Evolutionary conservation across 2,113 vertebrate species (phyloP).

Genomic region (Neodontobutis hainanensis): DNA sequence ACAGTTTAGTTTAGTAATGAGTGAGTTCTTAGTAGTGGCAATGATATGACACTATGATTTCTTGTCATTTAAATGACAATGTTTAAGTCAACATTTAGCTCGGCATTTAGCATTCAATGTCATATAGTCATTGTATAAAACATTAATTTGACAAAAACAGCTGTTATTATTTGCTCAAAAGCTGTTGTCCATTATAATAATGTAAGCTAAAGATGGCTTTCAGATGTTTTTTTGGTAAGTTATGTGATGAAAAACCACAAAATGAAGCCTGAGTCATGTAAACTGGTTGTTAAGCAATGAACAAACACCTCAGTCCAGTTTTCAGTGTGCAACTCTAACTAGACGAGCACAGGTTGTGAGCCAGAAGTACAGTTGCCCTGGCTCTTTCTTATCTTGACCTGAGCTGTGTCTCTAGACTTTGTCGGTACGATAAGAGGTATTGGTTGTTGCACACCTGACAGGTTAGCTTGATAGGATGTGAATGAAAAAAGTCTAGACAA

Average conservation of each 20-base stretch:
- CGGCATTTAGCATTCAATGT: too few relatives aligned
- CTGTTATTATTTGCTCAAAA: too few relatives aligned
- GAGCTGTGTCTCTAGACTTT: slow-evolving; percentile 56
- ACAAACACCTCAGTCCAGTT: slow-evolving; percentile 5
- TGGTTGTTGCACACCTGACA: slow-evolving; percentile 63
- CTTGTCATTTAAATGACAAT: too few relatives aligned
- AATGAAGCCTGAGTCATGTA: background rate
- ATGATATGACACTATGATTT: too few relatives aligned
- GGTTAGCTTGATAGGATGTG: slow-evolving; percentile 52
- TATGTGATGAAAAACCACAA: background rate
- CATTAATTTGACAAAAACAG: too few relatives aligned
- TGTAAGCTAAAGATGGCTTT: background rate
- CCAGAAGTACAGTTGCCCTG: slow-evolving; percentile 28
- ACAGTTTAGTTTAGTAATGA: too few relatives aligned
- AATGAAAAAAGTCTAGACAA: slow-evolving; percentile 10
- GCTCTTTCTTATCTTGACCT: slow-evolving; percentile 52
- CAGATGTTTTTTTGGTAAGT: slow-evolving; percentile 5
- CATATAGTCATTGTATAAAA: too few relatives aligned
- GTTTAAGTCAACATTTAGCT: too few relatives aligned
- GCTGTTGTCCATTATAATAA: background rate
- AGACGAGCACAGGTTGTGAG: slow-evolving; percentile 21
- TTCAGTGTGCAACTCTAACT: slow-evolving; percentile 18
- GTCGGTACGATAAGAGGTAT: slow-evolving; percentile 67
- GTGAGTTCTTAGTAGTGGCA: too few relatives aligned
- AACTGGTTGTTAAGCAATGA: background rate